A percentile compares a stretch with the other conserved stretches of the same genome.
Conservation (phyloP, 2,113 vertebrate species). For the Orycteropus afer region DNA sequence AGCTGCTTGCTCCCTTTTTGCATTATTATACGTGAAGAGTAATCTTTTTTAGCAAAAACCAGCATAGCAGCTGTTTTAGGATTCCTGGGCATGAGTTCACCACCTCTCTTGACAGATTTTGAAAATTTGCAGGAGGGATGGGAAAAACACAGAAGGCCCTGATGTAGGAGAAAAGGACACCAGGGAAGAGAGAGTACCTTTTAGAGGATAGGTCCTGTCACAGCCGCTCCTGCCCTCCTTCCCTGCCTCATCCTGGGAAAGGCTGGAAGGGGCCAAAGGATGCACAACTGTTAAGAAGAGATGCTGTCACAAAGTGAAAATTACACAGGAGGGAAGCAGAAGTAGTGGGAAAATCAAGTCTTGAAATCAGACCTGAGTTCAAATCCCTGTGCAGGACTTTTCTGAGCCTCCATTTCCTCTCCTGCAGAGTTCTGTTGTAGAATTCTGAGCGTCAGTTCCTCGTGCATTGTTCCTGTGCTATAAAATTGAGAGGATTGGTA, state of each 20-base stretch:
- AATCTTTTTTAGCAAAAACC: neutral
- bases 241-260: neutral
- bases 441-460: neutral
- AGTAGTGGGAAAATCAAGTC: neutral
- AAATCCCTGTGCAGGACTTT: neutral
- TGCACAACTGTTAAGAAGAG: neutral
- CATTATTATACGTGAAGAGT: neutral
- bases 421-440: neutral
- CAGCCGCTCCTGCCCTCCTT: too few relatives aligned
- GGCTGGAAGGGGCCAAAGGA: neutral
- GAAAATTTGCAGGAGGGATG: neutral
- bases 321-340: neutral
- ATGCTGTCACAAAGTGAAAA: neutral
- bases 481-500: neutral
- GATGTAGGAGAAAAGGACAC: neutral
- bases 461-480: accelerated
- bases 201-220: neutral
- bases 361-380: neutral
- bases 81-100: neutral
- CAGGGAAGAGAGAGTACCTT: neutral
- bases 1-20: neutral
- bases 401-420: neutral
- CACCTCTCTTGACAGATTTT: neutral
- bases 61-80: neutral
- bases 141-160: neutral